Percentiles rank a stretch among this genome's conserved stretches.
phyloP scores from a whole-genome alignment of 2,113 vertebrate genomes.

The Sakesphorus luctuosus region DNA sequence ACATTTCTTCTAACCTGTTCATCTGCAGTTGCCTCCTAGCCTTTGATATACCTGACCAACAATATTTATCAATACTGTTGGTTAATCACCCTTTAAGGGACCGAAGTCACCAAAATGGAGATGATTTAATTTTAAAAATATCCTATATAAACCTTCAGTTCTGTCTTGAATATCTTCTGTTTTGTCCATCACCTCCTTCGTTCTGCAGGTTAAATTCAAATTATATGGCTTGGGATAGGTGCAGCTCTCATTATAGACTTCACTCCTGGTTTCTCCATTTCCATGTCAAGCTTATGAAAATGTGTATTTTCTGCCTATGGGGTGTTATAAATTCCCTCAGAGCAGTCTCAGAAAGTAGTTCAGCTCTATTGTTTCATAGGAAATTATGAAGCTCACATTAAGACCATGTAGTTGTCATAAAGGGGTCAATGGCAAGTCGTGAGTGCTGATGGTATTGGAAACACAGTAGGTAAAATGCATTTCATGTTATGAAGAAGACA shows the following conservation, averaged over 20 bases:
- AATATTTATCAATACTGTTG: background rate
- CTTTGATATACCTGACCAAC: background rate
- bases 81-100: background rate
- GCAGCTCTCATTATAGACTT: background rate
- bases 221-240: background rate
- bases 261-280: conserved; percentile 17
- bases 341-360: background rate
- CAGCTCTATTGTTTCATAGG: background rate
- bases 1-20: background rate
- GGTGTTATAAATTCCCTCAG: background rate
- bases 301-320: background rate
- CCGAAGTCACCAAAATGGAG: background rate
- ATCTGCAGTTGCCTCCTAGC: background rate
- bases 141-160: background rate
- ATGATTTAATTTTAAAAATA: background rate
- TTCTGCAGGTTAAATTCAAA: background rate
- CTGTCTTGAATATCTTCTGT: background rate
- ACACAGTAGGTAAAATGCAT: background rate
- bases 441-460: conserved; percentile 18
- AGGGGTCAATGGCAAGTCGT: conserved; percentile 15
- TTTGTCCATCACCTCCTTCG: background rate
- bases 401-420: background rate
- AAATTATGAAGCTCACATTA: conserved; percentile 23
- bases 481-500: conserved; percentile 47
- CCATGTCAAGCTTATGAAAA: background rate